Conservation (phyloP, 30 jellyfish, hydroid and myxozoan genomes). For the Turritopsis rubra region DNA sequence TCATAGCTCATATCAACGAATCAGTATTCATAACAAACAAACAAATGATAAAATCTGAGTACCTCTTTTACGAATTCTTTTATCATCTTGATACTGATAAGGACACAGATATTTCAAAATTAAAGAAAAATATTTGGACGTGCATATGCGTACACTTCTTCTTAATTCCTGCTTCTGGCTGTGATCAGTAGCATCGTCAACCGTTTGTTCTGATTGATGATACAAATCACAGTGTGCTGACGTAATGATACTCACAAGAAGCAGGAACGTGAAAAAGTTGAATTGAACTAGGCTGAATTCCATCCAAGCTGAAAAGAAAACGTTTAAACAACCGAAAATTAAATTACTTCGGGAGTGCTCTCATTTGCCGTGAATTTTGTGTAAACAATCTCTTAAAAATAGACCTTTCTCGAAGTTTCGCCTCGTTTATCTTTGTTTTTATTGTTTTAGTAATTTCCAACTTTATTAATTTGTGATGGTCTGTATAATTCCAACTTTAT, state of each 20-base stretch:
- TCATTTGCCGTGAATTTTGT: no score
- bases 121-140: not conserved
- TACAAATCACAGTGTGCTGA: not conserved
- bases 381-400: no score
- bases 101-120: not conserved
- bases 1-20: not conserved
- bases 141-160: not conserved
- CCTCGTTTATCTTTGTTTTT: no score
- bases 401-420: no score
- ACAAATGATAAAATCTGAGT: not conserved
- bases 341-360: no score
- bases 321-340: no score
- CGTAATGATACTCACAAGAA: not conserved
- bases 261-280: not conserved
- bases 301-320: not conserved
- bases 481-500: no score
- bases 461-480: no score
- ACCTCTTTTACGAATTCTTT: not conserved
- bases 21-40: not conserved
- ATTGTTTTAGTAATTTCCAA: no score
- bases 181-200: not conserved
- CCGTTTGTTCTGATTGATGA: not conserved
- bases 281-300: not conserved
- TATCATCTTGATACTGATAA: not conserved
- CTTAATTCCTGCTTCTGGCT: not conserved